Evolutionary conservation across 2,888 invertebrate genomes (phyloP), one percentile per base, ranked within the genome.

Genomic region (Drosophila prostipennis): DNA sequence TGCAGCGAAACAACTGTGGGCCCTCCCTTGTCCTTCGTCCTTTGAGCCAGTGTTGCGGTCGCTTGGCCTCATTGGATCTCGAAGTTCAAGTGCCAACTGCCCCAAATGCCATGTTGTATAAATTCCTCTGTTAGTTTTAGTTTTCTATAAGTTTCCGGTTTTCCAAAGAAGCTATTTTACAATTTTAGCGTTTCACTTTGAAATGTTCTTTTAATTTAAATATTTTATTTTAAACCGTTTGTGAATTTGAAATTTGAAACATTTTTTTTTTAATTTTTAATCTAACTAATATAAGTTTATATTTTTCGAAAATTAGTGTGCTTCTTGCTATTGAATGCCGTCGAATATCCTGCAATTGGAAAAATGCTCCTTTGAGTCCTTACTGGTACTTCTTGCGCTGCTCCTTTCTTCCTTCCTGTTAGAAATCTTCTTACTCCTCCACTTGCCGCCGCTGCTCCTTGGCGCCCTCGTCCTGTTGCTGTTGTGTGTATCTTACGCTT

Each of bases 401-500:
- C 10, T 23, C 29, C 45, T 40, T 46, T 34, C 11, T 16, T 34
- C n/a, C 45, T 39, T 60, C 23, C 46, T 40, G 14, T 29, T 54
- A 34, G 23, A 67, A 36, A 29, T 54, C 36, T 14, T 14, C 51
- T 14, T 29, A 32, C 36, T 43, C 23, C 19, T 14, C 11, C 32
- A 19, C 19, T 19, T 19, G 19, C 34, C 34, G 56, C 49, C 19
- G 64, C 16, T 13, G 4, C 32, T 68, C 69, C 64, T 55, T 23
- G 34, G 13, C 43, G 55, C 54, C 60, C 61, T 71, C 26, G 48
- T 60, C 42, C 32, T 52, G 23, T 58, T 48, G 59, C 53, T 80
- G 51, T 54, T 79, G 60, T 81, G 77, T 87, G 74, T 81, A 79
- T 87, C 85, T 87, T 85, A 55, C 69, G 77, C 83, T 79, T 79